These are phyloP conservation scores for Bungarus multicinctus DNA, from an alignment of 2,113 vertebrate genomes.

Conservation along the genomic window DNA sequence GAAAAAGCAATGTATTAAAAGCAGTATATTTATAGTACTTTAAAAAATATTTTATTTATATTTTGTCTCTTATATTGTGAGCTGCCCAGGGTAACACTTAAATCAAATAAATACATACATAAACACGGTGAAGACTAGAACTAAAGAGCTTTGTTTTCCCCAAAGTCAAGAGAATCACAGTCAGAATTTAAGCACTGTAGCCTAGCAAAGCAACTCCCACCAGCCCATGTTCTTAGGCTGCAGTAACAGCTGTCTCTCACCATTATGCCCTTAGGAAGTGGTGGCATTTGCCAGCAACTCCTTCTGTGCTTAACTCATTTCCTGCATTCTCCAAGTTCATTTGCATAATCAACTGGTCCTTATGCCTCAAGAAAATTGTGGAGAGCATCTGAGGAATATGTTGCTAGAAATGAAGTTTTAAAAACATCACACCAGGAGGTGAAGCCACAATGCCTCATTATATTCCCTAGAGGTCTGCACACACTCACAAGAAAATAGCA, in stretches of 20 bases:
- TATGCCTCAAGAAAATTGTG: conserved; percentile 60
- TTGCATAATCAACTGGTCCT: conserved; percentile 69
- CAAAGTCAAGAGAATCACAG: conserved; percentile 11
- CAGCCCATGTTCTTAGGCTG: conserved; percentile 54
- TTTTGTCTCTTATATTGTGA: not conserved
- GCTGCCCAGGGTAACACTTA: not conserved
- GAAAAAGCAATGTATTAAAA: not conserved
- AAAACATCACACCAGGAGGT: conserved; percentile 60
- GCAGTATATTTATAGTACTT: not conserved
- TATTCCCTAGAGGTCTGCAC: conserved; percentile 61
- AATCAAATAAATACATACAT: not conserved
- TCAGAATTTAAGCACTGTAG: conserved; percentile 52
- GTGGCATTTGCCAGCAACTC: conserved; percentile 67
- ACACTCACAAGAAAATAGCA: conserved; percentile 52
- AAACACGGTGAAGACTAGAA: not conserved
- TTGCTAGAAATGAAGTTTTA: conserved; percentile 63
- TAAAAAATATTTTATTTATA: not conserved
- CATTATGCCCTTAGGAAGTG: conserved; percentile 66
- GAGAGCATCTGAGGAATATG: conserved; percentile 59
- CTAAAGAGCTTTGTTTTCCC: conserved; percentile 5
- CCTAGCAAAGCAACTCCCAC: conserved; percentile 46
- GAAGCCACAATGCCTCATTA: conserved; percentile 56
- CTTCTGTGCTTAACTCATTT: conserved; percentile 67
- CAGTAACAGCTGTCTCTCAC: conserved; percentile 69
- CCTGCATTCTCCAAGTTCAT: conserved; percentile 60